These are phyloP conservation scores for Lampropteryx suffumata DNA, from an alignment of 2,888 invertebrate genomes.

Conservation along the genomic window DNA sequence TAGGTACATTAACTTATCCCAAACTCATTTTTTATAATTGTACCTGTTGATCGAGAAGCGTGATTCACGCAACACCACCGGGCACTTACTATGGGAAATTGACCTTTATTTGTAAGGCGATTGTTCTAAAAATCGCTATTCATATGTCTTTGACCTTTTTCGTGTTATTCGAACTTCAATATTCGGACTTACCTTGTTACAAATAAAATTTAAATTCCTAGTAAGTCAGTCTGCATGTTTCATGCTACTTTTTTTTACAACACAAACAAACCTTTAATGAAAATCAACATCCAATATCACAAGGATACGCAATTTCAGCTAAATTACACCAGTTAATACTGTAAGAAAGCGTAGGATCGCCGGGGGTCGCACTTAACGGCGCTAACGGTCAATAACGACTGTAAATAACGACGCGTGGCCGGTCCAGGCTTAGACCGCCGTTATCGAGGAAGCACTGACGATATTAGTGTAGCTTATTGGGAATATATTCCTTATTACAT, in stretches of 20 bases:
- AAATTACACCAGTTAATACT: conserved; percentile 45
- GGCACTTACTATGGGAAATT: too few relatives aligned
- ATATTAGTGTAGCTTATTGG: conserved; percentile 18
- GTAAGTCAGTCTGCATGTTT: too few relatives aligned
- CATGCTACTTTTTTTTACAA: conserved; percentile 3
- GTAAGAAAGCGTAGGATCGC: conserved; percentile 35
- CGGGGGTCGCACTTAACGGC: conserved; percentile 42
- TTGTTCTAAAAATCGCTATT: too few relatives aligned
- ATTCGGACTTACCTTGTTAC: too few relatives aligned
- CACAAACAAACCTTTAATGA: conserved; percentile 19
- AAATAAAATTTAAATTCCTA: too few relatives aligned
- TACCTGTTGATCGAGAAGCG: too few relatives aligned
- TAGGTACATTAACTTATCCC: too few relatives aligned
- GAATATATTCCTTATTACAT: neutral
- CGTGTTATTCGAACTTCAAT: too few relatives aligned
- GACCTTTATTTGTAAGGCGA: too few relatives aligned
- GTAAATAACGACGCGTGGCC: conserved; percentile 40
- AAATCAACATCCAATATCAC: conserved; percentile 29
- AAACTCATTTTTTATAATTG: too few relatives aligned
- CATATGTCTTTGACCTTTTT: too few relatives aligned
- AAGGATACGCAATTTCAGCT: conserved; percentile 38
- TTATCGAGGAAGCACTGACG: conserved; percentile 16
- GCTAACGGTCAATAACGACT: conserved; percentile 51
- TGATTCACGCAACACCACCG: too few relatives aligned
- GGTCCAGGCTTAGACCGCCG: conserved; percentile 27